Evolutionary conservation across 1,140 invertebrate genomes (phyloP), one percentile per base, ranked within the genome.

Genomic region (Latrodectus geometricus): DNA sequence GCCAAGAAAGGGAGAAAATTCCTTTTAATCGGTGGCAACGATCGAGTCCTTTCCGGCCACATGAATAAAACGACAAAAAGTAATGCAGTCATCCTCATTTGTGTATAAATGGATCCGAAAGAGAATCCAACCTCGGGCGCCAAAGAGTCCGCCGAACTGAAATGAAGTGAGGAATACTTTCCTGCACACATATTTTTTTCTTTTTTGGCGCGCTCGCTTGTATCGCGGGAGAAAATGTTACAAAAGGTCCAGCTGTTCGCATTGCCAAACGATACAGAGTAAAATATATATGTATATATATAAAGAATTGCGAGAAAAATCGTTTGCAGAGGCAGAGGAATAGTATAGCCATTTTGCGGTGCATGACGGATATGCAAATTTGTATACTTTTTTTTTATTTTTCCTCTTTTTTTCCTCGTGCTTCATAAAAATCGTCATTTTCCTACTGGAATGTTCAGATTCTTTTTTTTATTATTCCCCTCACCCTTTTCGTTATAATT

Each of bases 201-300:
- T 35, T 11, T 17, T 14, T 48, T 9, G 11, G 8, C 8, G 8
- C 23, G 12, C 48, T 15, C 14, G 9, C 23, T 14, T 14, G 72
- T 48, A 23, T 70, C 17, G 68, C 68, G 68, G 12, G n/a, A 35
- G 35, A 35, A 35, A 21, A 23, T 49, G 35, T 12, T 48, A 69
- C 77, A 79, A 79, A 49, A 79, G 23, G 77, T 69, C 77, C 77
- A 79, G 77, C 77, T 79, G 77, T 79, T 79, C 77, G 50, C 61
- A 4, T 9, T 73, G 15, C 35, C 72, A n/a, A 73, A 49, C 77
- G 77, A 79, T 65, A 69, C 48, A 23, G 75, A 65, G 50, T 20
- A 35, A 35, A 35, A 35, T 35, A 35, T 35, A 35, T 35, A n/a
- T 11, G 20, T 4, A 69, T 11, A 23, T 21, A 23, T 5, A n/a